Evolutionary conservation across 2,888 invertebrate genomes (phyloP).

Genomic region (Heliconius hortense): DNA sequence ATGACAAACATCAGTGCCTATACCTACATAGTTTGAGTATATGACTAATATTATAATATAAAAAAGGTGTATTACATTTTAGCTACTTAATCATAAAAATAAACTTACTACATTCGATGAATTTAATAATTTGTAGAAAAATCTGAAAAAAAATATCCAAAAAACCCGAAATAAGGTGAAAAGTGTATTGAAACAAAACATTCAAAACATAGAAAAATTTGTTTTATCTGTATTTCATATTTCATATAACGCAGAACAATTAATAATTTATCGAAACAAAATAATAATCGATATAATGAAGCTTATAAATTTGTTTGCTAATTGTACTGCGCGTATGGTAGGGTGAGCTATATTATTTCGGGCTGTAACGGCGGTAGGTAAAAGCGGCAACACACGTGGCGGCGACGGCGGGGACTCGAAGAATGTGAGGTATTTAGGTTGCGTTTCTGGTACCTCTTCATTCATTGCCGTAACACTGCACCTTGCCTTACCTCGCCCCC

Average conservation of each 20-base stretch:
- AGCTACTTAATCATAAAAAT: background rate
- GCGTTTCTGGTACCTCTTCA: slow-evolving; percentile 79
- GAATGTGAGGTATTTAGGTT: slow-evolving; percentile 81
- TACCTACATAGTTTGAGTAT: background rate
- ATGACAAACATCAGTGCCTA: slow-evolving; percentile 15
- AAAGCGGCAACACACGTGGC: slow-evolving; percentile 72
- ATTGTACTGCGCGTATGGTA: slow-evolving; percentile 39
- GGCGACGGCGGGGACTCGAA: slow-evolving; percentile 65
- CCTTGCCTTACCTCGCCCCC: slow-evolving; percentile 52
- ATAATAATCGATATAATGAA: slow-evolving; percentile 8
- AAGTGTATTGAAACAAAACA: no score
- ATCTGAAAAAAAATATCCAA: background rate
- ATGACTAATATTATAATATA: slow-evolving; percentile 27
- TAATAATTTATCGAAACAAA: background rate
- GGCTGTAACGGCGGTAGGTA: slow-evolving; percentile 68
- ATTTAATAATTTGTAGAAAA: background rate
- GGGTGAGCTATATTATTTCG: slow-evolving; percentile 46
- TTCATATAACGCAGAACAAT: background rate
- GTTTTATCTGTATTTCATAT: background rate
- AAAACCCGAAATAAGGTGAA: background rate
- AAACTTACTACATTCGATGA: no score
- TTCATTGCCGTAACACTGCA: slow-evolving; percentile 79
- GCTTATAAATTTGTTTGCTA: slow-evolving; percentile 34
- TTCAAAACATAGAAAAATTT: background rate
- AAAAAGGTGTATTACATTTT: background rate